Evolutionary conservation across 2,113 vertebrate genomes (phyloP), one percentile per base, ranked within the genome.

Genomic region (Okapia johnstoni): DNA sequence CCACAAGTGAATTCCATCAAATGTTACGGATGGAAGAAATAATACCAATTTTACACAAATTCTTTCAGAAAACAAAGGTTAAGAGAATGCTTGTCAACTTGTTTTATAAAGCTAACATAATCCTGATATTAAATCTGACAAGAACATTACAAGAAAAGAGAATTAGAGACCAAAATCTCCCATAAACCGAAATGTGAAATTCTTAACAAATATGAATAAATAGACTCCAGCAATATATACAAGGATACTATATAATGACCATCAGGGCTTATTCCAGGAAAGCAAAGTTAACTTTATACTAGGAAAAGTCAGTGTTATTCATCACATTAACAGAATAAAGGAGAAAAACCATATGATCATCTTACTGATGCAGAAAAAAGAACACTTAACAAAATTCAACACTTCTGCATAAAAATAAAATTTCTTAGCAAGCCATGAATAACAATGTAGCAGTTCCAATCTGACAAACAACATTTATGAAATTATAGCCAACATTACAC

Each of bases 311-410:
- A 85, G 11, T 50, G 70, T 73, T 36, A 40, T 86, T 86, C 23
- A 61, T 81, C 50, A 83, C 3, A 63, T 50, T 46, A 60, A 88
- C 16, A 92, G 28, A 84, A 83, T 63, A 92, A 93, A 85, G 57
- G 46, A 88, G 77, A 77, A 93, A 93, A 97, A 43, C 3, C 36
- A 85, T 26, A 70, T 61, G 52, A 88, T 93, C 36, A 85, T 40
- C 55, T 93, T 90, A 84, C 2, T 76, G 54, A 88, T 76, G 48
- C 25, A 77, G 61, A 63, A 88, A 86, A 95, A 61, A 70, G n/a
- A 86, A 86, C 40, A 95, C 50, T 90, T 89, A 63, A 81, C 55
- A 95, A 96, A 96, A 81, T 77, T 46, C 77, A 85, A 92, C 40
- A 94, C 50, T 4, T 81, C 70, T 80, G 80, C 10, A 73, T 63